phyloP scores from a whole-genome alignment of 2,113 vertebrate genomes.

The Chaenocephalus aceratus region DNA sequence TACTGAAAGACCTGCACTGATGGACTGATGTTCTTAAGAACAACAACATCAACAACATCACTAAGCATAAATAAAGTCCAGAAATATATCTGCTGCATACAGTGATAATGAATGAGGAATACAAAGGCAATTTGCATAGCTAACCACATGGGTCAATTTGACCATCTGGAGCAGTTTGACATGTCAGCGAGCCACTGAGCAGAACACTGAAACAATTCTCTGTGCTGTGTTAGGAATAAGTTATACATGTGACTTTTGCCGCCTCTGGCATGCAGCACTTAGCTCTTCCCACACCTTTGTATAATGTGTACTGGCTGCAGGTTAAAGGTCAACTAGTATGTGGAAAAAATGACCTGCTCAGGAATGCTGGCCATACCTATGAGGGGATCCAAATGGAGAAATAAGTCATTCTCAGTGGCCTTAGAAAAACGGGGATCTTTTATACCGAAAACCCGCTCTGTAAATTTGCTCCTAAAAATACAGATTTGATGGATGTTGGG shows the following conservation, averaged over 20 bases:
- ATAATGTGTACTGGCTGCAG: conserved; percentile 21
- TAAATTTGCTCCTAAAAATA: background rate
- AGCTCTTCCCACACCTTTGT: conserved; percentile 1
- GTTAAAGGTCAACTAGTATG: conserved; percentile 43
- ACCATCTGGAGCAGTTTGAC: background rate
- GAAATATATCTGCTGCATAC: conserved; percentile 4
- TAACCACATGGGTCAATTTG: background rate
- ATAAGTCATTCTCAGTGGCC: background rate
- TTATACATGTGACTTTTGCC: conserved; percentile 25
- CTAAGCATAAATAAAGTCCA: background rate
- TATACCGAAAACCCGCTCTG: background rate
- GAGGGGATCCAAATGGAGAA: conserved; percentile 10
- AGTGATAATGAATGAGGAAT: background rate
- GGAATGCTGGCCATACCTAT: background rate
- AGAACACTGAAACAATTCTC: background rate
- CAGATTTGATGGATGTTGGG: background rate
- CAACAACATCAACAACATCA: conserved; percentile 10
- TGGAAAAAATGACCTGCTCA: conserved; percentile 17
- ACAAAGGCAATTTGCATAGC: background rate
- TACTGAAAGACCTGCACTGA: conserved; percentile 40
- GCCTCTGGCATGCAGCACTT: conserved; percentile 16
- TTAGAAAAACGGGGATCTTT: background rate
- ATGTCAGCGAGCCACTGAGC: conserved; percentile 3
- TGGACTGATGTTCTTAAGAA: conserved; percentile 21
- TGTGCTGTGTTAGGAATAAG: conserved; percentile 21